These are phyloP conservation scores for Montipora efflorescens DNA, from an alignment of 64 coral and sea anemone species.

Conservation along the genomic window DNA sequence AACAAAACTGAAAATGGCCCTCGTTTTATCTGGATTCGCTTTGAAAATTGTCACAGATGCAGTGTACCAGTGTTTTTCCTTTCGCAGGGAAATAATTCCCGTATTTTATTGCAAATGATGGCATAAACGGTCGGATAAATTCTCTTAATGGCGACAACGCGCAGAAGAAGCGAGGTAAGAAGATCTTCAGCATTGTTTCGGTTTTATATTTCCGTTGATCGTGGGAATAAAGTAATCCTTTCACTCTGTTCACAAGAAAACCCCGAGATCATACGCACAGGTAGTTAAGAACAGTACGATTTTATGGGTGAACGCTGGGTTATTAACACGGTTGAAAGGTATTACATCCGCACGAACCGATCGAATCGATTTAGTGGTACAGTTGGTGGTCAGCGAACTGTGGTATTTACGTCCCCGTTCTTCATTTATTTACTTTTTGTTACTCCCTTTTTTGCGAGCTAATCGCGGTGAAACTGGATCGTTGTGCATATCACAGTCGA, in stretches of 20 bases:
- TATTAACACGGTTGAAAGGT: not conserved
- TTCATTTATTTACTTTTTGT: not conserved
- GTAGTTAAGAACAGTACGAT: not conserved
- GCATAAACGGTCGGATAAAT: not conserved
- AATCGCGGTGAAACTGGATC: not conserved
- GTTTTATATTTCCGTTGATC: not conserved
- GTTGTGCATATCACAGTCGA: not conserved
- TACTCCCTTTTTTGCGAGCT: not conserved
- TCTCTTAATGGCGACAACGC: conserved; percentile 50
- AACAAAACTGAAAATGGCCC: conserved; percentile 48
- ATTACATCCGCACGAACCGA: not conserved
- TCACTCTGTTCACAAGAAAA: not conserved
- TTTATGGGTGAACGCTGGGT: not conserved
- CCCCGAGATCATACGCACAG: not conserved
- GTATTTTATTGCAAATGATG: not conserved
- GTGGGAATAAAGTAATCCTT: not conserved
- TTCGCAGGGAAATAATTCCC: no score
- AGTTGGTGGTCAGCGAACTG: not conserved
- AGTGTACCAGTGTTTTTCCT: no score
- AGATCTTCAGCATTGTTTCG: not conserved
- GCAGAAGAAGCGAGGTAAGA: conserved; percentile 59
- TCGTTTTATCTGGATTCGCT: not conserved
- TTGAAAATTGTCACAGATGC: not conserved
- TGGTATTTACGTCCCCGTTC: not conserved
- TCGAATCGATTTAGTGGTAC: conserved; percentile 17